Base-by-base conservation (phyloP, 2,888 invertebrate species). In the Spisula solida region DNA sequence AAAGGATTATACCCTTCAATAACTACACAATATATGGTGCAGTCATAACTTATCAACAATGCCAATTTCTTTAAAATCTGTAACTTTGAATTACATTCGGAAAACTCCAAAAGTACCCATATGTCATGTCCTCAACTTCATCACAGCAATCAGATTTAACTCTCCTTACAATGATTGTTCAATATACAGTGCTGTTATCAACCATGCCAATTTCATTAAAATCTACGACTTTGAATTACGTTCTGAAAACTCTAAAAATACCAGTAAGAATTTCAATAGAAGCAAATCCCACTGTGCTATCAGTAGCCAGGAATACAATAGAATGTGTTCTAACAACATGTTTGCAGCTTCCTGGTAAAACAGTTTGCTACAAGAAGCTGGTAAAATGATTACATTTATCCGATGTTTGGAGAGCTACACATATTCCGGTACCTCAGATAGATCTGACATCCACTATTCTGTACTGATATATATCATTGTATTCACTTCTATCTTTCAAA, bases 311-410 rank as follows among this genome's bases (percentile, higher is more conserved):
- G 41, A 41, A 41, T 41, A 75, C 51, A 75, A 25, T 83, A 70
- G 48, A 51, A 83, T 75, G 48, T 75, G 51, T 75, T 75, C 34
- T 31, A 75, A 31, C 29, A 34, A 34, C 31, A 18, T 75, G 31
- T 31, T 75, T 31, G 51, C n/a, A n/a, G n/a, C 70, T 75, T 75
- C 34, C 75, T 75, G 75, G 75, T 75, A 75, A 75, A 34, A 34
- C 34, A 16, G 34, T 75, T 31, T 75, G 75, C 48, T n/a, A 48
- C 1, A 41, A 20, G 25, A 18, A 47, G 47, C 85, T 85, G 85
- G 78, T 79, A 48, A 34, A n/a, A 25, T 56, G 31, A 85, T 85
- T 85, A 85, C 16, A 79, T 2, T 29, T 78, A 85, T 85, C 85
- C 55, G 85, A 85, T 85, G 41, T 79, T 79, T 55, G 31, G 20